phyloP scores from a whole-genome alignment of 2,888 invertebrate genomes.

The Mimumesa dahlbomi region DNA sequence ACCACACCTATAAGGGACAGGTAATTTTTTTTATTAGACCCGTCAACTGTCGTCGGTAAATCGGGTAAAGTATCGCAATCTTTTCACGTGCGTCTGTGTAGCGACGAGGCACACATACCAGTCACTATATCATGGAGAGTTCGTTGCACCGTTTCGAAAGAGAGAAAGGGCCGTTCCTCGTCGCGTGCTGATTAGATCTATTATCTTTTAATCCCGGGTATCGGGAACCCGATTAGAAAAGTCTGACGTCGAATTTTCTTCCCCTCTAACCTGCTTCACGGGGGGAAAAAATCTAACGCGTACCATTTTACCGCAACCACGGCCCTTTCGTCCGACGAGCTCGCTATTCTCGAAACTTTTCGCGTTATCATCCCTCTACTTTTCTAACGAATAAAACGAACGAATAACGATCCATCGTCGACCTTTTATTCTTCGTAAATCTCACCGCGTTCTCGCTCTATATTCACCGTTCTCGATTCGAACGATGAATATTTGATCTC shows the following conservation, averaged over 20 bases:
- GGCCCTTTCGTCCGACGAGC: conserved; percentile 34
- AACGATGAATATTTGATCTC: not conserved
- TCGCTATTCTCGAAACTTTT: conserved; percentile 26
- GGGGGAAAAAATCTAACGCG: not conserved
- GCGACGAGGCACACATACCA: conserved; percentile 25
- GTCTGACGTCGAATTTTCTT: conserved; percentile 22
- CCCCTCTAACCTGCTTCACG: conserved; percentile 8
- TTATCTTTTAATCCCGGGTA: conserved; percentile 8
- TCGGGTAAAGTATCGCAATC: conserved; percentile 14
- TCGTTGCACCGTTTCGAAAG: conserved; percentile 55
- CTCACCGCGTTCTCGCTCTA: no score
- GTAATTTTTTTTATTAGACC: not conserved
- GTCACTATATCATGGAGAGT: conserved; percentile 38
- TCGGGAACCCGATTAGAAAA: not conserved
- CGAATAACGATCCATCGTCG: no score
- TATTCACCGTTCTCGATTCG: not conserved
- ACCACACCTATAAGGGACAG: no score
- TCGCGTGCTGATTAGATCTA: conserved; percentile 6
- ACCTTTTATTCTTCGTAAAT: no score
- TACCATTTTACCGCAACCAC: not conserved
- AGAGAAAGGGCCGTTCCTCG: conserved; percentile 30
- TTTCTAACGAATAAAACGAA: no score
- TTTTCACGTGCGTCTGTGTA: conserved; percentile 21
- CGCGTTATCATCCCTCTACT: not conserved
- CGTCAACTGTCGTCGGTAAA: not conserved